Evolutionary conservation across 2,113 vertebrate genomes (phyloP), one percentile per base, ranked within the genome.

Genomic region (Zapornia atra): DNA sequence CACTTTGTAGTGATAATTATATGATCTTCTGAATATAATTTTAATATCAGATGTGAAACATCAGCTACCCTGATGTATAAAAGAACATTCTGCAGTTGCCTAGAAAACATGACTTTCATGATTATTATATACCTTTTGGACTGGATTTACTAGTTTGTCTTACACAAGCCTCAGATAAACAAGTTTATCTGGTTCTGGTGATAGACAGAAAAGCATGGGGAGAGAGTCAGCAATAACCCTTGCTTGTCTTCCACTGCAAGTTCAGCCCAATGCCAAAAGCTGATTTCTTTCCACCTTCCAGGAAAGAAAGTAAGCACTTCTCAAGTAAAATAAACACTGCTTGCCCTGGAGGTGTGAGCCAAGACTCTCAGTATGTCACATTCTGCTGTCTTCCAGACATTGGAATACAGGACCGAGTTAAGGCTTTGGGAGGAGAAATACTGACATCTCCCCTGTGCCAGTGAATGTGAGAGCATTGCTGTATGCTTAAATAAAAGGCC

Each of bases 1-100:
- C 68, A 88, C 95, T 97, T 97, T 93, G 91, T 96, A 97, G 90
- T 96, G 92, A 94, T 87, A 96, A 92, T 95, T 98, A 96, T 33
- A 82, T 75, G 82, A 72, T 91, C 53, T 96, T 83, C 60, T 91
- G 86, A 96, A 90, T 94, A 86, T 66, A 59, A 71, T 95, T 94
- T 90, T 91, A 95, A 96, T 94, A 95, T 93, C 94, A 96, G 72
- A 95, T 95, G 78, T 48, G 90, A 91, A 96, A 64, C 88, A 82
- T 92, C 91, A 95, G 79, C 95, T 96, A 42, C 63, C 86, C 59
- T 91, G 48, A 78, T 80, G 56, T 86, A 78, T 94, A 84, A 93
- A 96, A 93, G 91, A 77, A 65, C 78, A 76, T 93, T 92, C 69
- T 84, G 13, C 34, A 85, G 75, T 90, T 92, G 78, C 79, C 78